Conservation (phyloP, 2,113 vertebrate species). For the Pogona vitticeps region DNA sequence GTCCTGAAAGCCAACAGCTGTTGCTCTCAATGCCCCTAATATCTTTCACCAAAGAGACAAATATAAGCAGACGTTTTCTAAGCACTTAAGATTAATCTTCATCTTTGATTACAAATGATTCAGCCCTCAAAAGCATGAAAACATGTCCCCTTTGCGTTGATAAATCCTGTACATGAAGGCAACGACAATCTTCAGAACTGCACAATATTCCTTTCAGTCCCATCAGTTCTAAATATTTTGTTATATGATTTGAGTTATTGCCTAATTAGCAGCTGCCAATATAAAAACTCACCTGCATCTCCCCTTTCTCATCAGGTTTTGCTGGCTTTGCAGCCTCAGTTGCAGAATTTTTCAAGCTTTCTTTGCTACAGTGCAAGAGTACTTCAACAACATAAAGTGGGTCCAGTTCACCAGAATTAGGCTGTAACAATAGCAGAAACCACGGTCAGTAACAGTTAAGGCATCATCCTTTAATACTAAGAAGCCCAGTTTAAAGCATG, state of each 20-base stretch:
- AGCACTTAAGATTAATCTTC: not conserved
- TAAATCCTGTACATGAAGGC: not conserved
- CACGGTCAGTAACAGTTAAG: not conserved
- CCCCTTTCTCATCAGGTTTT: conserved; percentile 87
- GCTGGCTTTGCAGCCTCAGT: conserved; percentile 91
- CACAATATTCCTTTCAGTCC: not conserved
- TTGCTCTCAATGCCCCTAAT: not conserved
- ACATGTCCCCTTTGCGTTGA: not conserved
- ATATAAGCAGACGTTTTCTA: not conserved
- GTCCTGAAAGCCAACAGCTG: not conserved
- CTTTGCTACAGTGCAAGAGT: conserved; percentile 91
- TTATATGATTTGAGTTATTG: not conserved
- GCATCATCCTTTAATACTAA: not conserved
- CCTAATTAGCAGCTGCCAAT: not conserved
- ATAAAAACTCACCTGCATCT: conserved; percentile 89
- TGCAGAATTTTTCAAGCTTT: conserved; percentile 91
- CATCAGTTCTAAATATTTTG: not conserved
- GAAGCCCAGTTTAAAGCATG: not conserved
- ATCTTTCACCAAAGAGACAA: not conserved
- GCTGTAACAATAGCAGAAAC: conserved; percentile 65
- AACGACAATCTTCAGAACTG: not conserved
- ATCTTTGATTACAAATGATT: not conserved
- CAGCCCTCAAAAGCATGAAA: not conserved
- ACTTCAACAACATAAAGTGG: conserved; percentile 93
- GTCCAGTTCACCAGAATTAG: conserved; percentile 85